phyloP scores from a whole-genome alignment of 2,888 invertebrate species.

The Autographa gamma region DNA sequence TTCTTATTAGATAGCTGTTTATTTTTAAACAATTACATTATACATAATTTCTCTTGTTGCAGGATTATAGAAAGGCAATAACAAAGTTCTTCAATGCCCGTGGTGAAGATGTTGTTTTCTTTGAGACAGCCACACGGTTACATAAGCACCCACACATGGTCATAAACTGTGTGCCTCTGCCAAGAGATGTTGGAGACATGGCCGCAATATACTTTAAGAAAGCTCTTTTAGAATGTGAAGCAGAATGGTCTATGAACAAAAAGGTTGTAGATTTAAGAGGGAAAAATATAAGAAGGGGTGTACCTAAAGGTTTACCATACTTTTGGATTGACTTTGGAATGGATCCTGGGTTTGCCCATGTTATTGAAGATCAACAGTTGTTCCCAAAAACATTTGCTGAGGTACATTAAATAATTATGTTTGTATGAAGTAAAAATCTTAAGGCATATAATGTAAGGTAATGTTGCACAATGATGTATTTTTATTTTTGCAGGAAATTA shows the following conservation, averaged over 20 bases:
- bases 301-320: constrained; percentile 98
- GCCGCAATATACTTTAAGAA: constrained; percentile 99
- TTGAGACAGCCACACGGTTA: constrained; percentile 94
- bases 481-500: constrained; percentile 92
- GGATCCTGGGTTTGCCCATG: constrained; percentile 97
- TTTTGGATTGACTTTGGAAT: constrained; percentile 98
- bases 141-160: constrained; percentile 94
- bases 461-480: constrained; percentile 1
- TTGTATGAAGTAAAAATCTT: too few species aligned
- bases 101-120: constrained; percentile 95
- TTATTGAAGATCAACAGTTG: constrained; percentile 96
- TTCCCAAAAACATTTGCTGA: constrained; percentile 97
- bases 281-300: constrained; percentile 93
- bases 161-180: constrained; percentile 96
- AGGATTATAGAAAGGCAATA: constrained; percentile 93
- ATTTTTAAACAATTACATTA: background rate
- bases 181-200: constrained; percentile 94
- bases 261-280: constrained; percentile 90
- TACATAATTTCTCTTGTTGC: constrained; percentile 62
- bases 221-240: constrained; percentile 97
- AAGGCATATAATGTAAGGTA: too few species aligned
- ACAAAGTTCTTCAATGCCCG: constrained; percentile 93
- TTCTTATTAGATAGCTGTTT: background rate
- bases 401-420: constrained; percentile 82
- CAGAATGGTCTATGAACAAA: constrained; percentile 98